Conservation (phyloP, 2,888 invertebrate species). For the Zaprionus obscuricornis region DNA sequence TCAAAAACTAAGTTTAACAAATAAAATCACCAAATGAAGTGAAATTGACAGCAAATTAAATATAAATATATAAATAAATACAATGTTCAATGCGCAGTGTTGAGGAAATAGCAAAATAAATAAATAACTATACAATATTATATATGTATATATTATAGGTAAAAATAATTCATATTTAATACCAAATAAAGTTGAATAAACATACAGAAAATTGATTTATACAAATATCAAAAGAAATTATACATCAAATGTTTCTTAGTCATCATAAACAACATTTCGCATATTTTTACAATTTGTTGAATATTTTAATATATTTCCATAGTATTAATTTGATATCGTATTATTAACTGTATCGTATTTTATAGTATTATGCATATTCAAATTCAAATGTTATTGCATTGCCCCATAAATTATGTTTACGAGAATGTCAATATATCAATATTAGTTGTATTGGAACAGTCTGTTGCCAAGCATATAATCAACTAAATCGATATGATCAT, state of each 20-base stretch:
- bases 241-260: background rate
- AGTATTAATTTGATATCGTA: too few relatives aligned
- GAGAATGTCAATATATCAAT: slow-evolving; percentile 19
- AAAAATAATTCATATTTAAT: slow-evolving; percentile 41
- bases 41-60: slow-evolving; percentile 39
- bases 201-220: slow-evolving; percentile 22
- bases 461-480: slow-evolving; percentile 13
- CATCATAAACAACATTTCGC: too few relatives aligned
- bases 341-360: background rate
- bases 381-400: slow-evolving; percentile 44
- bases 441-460: slow-evolving; percentile 12
- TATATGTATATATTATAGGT: slow-evolving; percentile 44
- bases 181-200: slow-evolving; percentile 46
- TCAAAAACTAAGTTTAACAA: slow-evolving; percentile 47
- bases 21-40: slow-evolving; percentile 16
- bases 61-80: slow-evolving; percentile 4
- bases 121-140: slow-evolving; percentile 29
- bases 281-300: too few relatives aligned
- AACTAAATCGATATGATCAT: slow-evolving; percentile 17
- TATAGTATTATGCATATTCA: slow-evolving; percentile 28
- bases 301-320: too few relatives aligned
- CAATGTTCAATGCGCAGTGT: slow-evolving; percentile 6
- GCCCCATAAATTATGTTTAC: slow-evolving; percentile 37
- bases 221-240: slow-evolving; percentile 6
- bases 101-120: slow-evolving; percentile 9